Percentiles rank a stretch among this genome's conserved stretches.
These are phyloP conservation scores for Cecidostiba fungosa DNA, from an alignment of 2,888 invertebrate species.

Conservation along the genomic window DNA sequence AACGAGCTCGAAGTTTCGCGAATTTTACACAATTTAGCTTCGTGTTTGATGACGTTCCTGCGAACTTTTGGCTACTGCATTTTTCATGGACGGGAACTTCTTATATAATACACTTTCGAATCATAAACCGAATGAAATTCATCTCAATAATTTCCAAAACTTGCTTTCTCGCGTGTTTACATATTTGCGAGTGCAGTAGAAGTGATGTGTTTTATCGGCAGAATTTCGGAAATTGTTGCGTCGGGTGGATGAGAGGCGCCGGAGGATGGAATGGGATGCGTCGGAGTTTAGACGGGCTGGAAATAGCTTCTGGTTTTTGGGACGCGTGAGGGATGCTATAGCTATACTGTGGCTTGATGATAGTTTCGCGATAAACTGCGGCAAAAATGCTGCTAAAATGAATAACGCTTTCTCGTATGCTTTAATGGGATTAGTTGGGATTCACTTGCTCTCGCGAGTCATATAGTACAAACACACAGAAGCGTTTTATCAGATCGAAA, in stretches of 20 bases:
- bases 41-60: neutral
- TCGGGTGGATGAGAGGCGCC: neutral
- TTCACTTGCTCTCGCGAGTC: neutral
- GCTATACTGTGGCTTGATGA: neutral
- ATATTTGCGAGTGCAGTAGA: conserved; percentile 10
- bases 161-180: neutral
- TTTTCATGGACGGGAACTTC: too few species aligned
- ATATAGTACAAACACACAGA: too few species aligned
- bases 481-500: too few species aligned
- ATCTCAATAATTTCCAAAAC: conserved; percentile 18
- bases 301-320: conserved; percentile 3
- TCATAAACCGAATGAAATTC: neutral
- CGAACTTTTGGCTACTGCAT: too few species aligned
- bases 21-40: neutral
- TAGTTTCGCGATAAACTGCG: conserved; percentile 3
- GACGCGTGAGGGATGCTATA: neutral
- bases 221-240: conserved; percentile 30
- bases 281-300: neutral
- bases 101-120: neutral
- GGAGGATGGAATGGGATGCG: conserved; percentile 1
- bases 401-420: neutral
- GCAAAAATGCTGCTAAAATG: neutral
- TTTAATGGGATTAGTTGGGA: conserved; percentile 2
- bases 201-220: conserved; percentile 8
- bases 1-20: neutral